Base-by-base conservation (phyloP, 2,888 invertebrate species). In the Pristionchus exspectatus region DNA sequence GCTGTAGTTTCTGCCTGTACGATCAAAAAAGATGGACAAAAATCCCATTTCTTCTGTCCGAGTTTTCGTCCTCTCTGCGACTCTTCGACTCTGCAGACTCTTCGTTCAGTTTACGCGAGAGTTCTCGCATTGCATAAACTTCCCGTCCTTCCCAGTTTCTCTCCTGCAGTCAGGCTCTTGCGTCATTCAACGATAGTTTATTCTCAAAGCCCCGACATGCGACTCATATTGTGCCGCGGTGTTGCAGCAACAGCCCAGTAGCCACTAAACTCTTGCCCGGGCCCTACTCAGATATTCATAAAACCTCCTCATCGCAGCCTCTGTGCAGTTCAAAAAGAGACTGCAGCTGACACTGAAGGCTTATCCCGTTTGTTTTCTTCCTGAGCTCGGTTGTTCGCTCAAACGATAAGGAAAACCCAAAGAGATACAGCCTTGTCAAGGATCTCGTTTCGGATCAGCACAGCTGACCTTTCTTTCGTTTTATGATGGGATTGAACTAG, bases 401-500 rank as follows among this genome's bases (percentile, higher is more conserved):
- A 59, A 10, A 1, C 2, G 12, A 59, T 59, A 59, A 59, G 59
- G 59, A 2, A 4, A 24, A 59, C 9, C 59, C 18, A 21, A 18
- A 3, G 18, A 21, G 59, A 14, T 18, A 14, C 59, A 21, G 1
- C 59, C 59, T 24, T 59, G 12, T 21, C 44, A 59, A 21, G 59
- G 59, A 24, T 21, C 21, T n/a, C 21, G 63, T 63, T 63, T 63
- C 7, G 63, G 63, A 21, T 74, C 38, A 74, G 18, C 69, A 12
- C 38, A 74, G 74, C 74, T 74, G 74, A 74, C 74, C 74, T 74
- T 74, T 38, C 69, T 69, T 16, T 21, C 24, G 33, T 18, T 74
- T 74, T 74, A 74, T 74, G 74, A 74, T 74, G 74, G 38, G 74
- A 74, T 74, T 74, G 44, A 74, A 74, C 74, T n/a, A n/a, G 24